Base-by-base conservation (phyloP, 2,888 invertebrate species). In the Hesperia comma region DNA sequence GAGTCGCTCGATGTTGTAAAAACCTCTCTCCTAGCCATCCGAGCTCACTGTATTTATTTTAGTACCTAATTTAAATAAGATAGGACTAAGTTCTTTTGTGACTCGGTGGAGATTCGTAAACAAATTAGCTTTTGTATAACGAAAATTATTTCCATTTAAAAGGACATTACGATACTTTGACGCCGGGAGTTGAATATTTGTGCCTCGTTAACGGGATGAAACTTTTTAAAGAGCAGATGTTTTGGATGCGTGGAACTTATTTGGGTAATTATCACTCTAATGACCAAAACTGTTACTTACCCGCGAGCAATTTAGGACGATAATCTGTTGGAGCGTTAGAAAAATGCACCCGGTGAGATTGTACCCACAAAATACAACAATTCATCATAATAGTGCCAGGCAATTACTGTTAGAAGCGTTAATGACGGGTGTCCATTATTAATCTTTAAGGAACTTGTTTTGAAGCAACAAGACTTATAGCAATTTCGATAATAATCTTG, bases 401-500 rank as follows among this genome's bases (percentile, higher is more conserved):
- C 73, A 74, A 75, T 92, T 92, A 90, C 87, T 85, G 87, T 86
- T 87, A 84, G 87, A 82, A 86, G 89, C 88, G 89, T 90, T 92
- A 92, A 92, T 92, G 88, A 89, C 87, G 85, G 82, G 80, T 85
- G 81, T 84, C 84, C 84, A 85, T 89, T 88, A 89, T 87, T 88
- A 90, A 89, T 89, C 87, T 85, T 82, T 81, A 79, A 75, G 79
- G 79, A 90, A 90, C 90, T 85, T 85, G 90, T 91, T 91, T 88
- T 85, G 83, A 82, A 79, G 78, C 77, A 79, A 82, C 85, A 85
- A 87, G 87, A 87, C 87, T 87, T 88, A 86, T 83, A 87, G 85
- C 81, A 80, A 87, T 89, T 89, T 84, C 79, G 92, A 92, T 92
- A 90, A 87, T 88, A 87, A 92, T 92, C 92, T 91, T 87, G 87